Percentiles rank a stretch among this genome's conserved stretches.
phyloP scores from a whole-genome alignment of 2,113 vertebrate genomes.

The Mola mola region DNA sequence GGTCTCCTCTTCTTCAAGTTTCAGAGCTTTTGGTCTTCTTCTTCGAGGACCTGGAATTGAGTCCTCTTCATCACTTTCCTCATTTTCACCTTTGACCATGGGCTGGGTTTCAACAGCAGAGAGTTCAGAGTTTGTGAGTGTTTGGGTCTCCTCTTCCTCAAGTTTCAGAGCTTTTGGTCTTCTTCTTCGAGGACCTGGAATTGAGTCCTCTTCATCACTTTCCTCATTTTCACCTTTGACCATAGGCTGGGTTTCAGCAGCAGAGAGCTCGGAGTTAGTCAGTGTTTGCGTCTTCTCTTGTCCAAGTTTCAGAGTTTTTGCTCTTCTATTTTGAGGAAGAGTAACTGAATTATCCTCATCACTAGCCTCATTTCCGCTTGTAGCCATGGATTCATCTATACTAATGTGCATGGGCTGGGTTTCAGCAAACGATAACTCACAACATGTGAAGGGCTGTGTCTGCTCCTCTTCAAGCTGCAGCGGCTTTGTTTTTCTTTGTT shows the following conservation, averaged over 20 bases:
- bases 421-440: slow-evolving; percentile 35
- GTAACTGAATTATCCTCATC: slow-evolving; percentile 7
- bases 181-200: slow-evolving; percentile 19
- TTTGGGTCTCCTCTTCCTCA: slow-evolving; percentile 20
- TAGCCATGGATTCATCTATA: slow-evolving; percentile 1
- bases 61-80: slow-evolving; percentile 22
- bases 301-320: background rate
- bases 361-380: background rate
- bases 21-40: slow-evolving; percentile 19
- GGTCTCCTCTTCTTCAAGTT: slow-evolving; percentile 7
- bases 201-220: slow-evolving; percentile 28
- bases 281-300: slow-evolving; percentile 28
- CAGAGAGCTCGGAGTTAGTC: background rate
- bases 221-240: background rate
- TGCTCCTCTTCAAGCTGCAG: slow-evolving; percentile 34
- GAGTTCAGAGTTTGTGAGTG: background rate
- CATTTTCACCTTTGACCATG: background rate
- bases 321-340: background rate
- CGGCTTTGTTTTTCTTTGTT: slow-evolving; percentile 15
- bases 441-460: slow-evolving; percentile 23
- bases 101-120: slow-evolving; percentile 60
- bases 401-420: slow-evolving; percentile 25
- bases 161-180: slow-evolving; percentile 3
- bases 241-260: slow-evolving; percentile 25
- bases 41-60: slow-evolving; percentile 3